Evolutionary conservation across 2,888 invertebrate genomes (phyloP).

Genomic region (Sesia apiformis): DNA sequence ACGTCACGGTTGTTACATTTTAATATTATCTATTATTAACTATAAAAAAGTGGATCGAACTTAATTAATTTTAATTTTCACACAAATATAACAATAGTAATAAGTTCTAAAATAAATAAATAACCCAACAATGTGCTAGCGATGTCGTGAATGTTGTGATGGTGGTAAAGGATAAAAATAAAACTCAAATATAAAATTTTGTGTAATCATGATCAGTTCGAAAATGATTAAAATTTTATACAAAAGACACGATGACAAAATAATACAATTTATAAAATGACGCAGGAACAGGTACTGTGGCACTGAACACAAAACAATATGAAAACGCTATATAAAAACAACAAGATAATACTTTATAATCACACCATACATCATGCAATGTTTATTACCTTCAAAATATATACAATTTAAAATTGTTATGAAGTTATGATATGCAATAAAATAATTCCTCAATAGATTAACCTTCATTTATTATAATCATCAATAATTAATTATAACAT

Average conservation of each 20-base stretch:
- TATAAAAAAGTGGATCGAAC: not conserved
- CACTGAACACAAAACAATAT: constrained; percentile 3
- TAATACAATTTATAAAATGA: constrained; percentile 20
- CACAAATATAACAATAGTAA: no score
- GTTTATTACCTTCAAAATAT: not conserved
- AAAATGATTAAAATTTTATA: constrained; percentile 25
- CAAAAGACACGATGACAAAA: constrained; percentile 28
- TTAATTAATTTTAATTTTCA: not conserved
- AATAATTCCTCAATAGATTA: no score
- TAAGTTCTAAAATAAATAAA: no score
- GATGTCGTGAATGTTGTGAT: not conserved
- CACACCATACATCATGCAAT: not conserved
- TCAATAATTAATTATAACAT: no score
- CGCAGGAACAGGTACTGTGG: constrained; percentile 35
- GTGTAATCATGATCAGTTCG: constrained; percentile 48
- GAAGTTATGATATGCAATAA: no score
- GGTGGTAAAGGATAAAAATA: constrained; percentile 44
- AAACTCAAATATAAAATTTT: constrained; percentile 41
- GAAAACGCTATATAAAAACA: constrained; percentile 1
- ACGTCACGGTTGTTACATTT: not conserved
- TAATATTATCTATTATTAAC: not conserved
- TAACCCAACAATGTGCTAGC: no score
- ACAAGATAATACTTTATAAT: constrained; percentile 2
- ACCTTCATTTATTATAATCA: no score
- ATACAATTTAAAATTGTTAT: not conserved